phyloP scores from a whole-genome alignment of 1,140 invertebrate species.

The Drosophila fuyamai region DNA sequence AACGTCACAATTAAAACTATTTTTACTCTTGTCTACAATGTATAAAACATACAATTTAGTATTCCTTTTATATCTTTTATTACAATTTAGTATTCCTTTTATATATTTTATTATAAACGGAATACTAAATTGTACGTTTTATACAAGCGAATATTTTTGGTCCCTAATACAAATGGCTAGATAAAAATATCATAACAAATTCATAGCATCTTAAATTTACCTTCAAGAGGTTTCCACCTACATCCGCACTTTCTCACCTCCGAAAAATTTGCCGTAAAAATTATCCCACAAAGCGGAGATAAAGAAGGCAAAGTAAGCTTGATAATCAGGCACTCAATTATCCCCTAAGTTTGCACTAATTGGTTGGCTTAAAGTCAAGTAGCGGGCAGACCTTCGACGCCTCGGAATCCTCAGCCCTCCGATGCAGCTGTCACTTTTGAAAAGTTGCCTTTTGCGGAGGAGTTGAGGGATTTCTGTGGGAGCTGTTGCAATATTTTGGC shows the following conservation, averaged over 20 bases:
- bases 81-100: too few relatives aligned
- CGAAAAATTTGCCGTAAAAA: not conserved
- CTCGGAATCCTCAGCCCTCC: constrained; percentile 12
- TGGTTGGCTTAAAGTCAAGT: constrained; percentile 73
- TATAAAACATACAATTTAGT: too few relatives aligned
- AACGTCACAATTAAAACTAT: too few relatives aligned
- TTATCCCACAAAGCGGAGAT: constrained; percentile 2
- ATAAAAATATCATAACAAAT: not conserved
- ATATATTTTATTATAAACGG: too few relatives aligned
- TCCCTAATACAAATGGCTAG: not conserved
- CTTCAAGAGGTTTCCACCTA: constrained; percentile 1
- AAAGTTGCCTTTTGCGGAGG: constrained; percentile 60
- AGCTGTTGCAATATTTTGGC: constrained; percentile 51
- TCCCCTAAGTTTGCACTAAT: constrained; percentile 62
- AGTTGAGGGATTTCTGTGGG: constrained; percentile 44
- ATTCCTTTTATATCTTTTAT: too few relatives aligned
- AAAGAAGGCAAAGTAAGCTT: constrained; percentile 29
- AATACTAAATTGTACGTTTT: too few relatives aligned
- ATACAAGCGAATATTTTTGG: too few relatives aligned
- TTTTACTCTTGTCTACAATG: too few relatives aligned
- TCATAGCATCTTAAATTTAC: not conserved
- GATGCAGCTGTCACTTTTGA: constrained; percentile 79
- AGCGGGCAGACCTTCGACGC: constrained; percentile 21
- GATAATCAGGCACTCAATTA: constrained; percentile 68
- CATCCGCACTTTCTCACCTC: not conserved